A percentile compares a stretch with the other conserved stretches of the same genome.
phyloP scores from a whole-genome alignment of 37 sponge, comb jelly and placozoan genomes.

The Geodia barretti region DNA sequence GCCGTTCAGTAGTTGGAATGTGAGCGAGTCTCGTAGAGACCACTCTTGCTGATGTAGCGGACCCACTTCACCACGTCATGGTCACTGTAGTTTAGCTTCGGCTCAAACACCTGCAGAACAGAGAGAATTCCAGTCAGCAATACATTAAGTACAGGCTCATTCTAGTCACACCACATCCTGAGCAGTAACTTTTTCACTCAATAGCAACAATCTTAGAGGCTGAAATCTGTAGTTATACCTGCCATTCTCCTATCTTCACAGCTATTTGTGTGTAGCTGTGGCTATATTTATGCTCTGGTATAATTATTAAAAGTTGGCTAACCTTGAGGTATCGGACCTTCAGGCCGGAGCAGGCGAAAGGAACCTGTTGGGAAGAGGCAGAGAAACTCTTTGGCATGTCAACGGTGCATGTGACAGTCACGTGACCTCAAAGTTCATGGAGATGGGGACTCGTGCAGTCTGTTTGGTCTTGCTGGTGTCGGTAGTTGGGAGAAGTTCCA shows the following conservation, averaged over 20 bases:
- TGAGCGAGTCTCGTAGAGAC: conserved; percentile 90
- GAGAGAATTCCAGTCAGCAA: too few relatives aligned
- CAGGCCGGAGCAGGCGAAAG: conserved; percentile 93
- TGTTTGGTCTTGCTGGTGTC: conserved; percentile 45
- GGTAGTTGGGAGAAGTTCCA: conserved; percentile 75
- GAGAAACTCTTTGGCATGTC: too few relatives aligned
- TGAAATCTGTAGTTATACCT: too few relatives aligned
- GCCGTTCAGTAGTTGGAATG: conserved; percentile 59
- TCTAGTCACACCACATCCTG: too few relatives aligned
- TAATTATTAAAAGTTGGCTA: too few relatives aligned
- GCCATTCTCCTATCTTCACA: too few relatives aligned
- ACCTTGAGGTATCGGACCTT: conserved; percentile 93
- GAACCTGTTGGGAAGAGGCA: conserved; percentile 66
- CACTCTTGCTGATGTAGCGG: conserved; percentile 94
- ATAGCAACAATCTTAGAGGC: too few relatives aligned
- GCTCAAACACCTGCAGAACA: conserved; percentile 79
- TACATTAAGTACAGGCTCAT: too few relatives aligned
- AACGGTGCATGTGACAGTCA: background rate
- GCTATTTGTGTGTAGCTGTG: too few relatives aligned
- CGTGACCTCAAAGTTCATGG: conserved; percentile 95
- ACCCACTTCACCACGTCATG: conserved; percentile 98
- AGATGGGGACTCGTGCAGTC: conserved; percentile 80
- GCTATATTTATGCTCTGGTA: too few relatives aligned
- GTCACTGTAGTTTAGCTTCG: conserved; percentile 96
- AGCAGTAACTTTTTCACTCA: too few relatives aligned